phyloP scores from a whole-genome alignment of 2,888 invertebrate species.

The Ormyrus nitidulus region DNA sequence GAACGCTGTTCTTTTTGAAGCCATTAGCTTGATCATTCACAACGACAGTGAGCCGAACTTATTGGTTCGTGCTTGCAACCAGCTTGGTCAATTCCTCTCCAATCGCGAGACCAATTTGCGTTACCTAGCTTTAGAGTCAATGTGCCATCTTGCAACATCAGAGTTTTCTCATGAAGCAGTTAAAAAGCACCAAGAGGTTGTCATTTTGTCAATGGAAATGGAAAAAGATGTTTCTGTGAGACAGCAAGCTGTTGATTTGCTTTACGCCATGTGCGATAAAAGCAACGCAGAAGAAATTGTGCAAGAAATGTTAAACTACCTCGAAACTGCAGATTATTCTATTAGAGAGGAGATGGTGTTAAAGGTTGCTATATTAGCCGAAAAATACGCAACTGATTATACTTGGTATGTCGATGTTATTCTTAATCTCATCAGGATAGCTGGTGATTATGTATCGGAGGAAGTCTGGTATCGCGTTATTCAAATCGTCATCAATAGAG shows the following conservation, averaged over 20 bases:
- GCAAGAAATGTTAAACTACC: slow-evolving; percentile 98
- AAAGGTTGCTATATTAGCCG: slow-evolving; percentile 98
- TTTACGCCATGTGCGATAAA: slow-evolving; percentile 99
- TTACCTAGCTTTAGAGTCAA: slow-evolving; percentile 98
- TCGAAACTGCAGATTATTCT: slow-evolving; percentile 99
- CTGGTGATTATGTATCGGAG: slow-evolving; percentile 99
- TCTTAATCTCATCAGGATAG: slow-evolving; percentile 98
- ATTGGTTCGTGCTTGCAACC: slow-evolving; percentile 98
- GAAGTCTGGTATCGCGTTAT: slow-evolving; percentile 99
- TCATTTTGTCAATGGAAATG: slow-evolving; percentile 99
- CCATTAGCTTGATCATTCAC: slow-evolving; percentile 99
- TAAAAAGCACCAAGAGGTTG: slow-evolving; percentile 99
- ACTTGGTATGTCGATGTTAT: slow-evolving; percentile 99
- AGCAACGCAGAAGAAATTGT: slow-evolving; percentile 99
- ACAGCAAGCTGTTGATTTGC: slow-evolving; percentile 97
- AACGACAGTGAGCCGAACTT: slow-evolving; percentile 98
- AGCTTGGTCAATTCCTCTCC: slow-evolving; percentile 97
- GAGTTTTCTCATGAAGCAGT: slow-evolving; percentile 99
- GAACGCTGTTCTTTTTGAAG: slow-evolving; percentile 99
- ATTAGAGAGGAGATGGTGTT: slow-evolving; percentile 99
- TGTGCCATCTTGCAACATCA: slow-evolving; percentile 99
- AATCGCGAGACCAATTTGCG: slow-evolving; percentile 98
- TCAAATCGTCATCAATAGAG: slow-evolving; percentile 99
- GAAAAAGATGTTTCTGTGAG: slow-evolving; percentile 98
- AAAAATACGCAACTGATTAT: slow-evolving; percentile 99